These are phyloP conservation scores for Fragum whitleyi DNA, from an alignment of 2,888 invertebrate genomes.

Conservation along the genomic window DNA sequence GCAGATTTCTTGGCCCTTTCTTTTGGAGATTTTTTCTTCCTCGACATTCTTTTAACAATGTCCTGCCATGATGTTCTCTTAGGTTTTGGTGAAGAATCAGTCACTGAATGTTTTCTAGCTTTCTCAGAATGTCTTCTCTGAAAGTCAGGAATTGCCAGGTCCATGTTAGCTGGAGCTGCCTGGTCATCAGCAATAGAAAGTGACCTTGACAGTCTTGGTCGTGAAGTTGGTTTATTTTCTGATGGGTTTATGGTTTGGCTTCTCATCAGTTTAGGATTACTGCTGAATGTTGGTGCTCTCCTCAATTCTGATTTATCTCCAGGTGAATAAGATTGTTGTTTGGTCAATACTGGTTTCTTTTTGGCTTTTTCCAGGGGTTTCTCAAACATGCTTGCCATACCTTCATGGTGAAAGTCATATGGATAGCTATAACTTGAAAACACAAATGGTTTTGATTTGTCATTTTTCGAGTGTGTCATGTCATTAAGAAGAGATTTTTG, in stretches of 20 bases:
- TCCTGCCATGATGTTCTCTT: constrained; percentile 36
- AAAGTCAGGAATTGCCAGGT: constrained; percentile 42
- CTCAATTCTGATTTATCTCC: constrained; percentile 32
- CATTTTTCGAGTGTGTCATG: constrained; percentile 61
- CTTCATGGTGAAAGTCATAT: constrained; percentile 33
- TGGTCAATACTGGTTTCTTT: constrained; percentile 27
- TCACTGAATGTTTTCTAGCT: constrained; percentile 26
- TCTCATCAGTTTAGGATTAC: constrained; percentile 49
- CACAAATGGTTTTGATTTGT: constrained; percentile 48
- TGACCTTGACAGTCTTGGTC: constrained; percentile 26
- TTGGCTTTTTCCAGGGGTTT: constrained; percentile 52
- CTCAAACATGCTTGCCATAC: constrained; percentile 43
- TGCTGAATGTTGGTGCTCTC: constrained; percentile 57
- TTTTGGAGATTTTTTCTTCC: constrained; percentile 13
- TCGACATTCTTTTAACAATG: constrained; percentile 9
- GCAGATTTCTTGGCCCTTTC: constrained; percentile 9
- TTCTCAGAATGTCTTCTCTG: constrained; percentile 49
- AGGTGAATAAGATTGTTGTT: constrained; percentile 28
- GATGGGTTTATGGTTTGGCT: constrained; percentile 43
- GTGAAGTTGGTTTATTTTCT: constrained; percentile 8
- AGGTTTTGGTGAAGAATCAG: constrained; percentile 1
- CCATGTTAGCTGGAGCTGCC: constrained; percentile 50
- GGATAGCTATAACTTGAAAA: constrained; percentile 50
- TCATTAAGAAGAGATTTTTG: constrained; percentile 57
- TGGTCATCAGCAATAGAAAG: constrained; percentile 52